Evolutionary conservation across 2,113 vertebrate species (phyloP), one percentile per base, ranked within the genome.

Genomic region (Nothobranchius kuhntae): DNA sequence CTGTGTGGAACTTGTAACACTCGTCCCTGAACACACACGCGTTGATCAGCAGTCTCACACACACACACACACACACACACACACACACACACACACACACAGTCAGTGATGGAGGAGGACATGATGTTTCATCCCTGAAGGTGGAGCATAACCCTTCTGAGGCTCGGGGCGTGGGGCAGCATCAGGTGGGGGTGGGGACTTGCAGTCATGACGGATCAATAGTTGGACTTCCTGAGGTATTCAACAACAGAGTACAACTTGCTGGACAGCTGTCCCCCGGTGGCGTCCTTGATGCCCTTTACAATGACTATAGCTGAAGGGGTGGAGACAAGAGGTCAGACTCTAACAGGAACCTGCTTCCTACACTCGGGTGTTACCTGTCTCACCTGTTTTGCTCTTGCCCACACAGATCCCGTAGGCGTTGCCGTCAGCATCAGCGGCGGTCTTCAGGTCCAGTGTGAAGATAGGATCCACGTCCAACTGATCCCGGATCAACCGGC

Each of bases 401-500:
- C 67, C 65, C 0, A 68, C 42, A 13, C 64, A 73, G 0, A 81
- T 0, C 0, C 9, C 12, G 38, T 15, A 68, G 0, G 53, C 0
- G 9, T 60, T 30, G 9, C 1, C 78, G 0, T 53, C 42, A 0
- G 13, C 36, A 0, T 67, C 63, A 0, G 54, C 13, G 0, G 42
- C 12, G 0, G 68, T 64, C 50, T 75, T 80, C 15, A 71, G 2
- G 13, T 68, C n/a, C 53, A 80, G 3, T 0, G 8, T 0, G 26
- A 0, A 46, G 6, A 13, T 0, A 0, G 0, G 0, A 0, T 66
- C 57, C 0, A 1, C 0, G 0, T 71, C 63, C 53, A 67, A 0
- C 15, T 51, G 7, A 13, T 80, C 63, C 7, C 26, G 35, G 24
- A 80, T 15, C 63, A 80, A 0, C n/a, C 53, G 36, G 59, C 54